These are phyloP conservation scores for Diadumene lineata DNA, from an alignment of 92 coral and sea anemone species.

Conservation along the genomic window DNA sequence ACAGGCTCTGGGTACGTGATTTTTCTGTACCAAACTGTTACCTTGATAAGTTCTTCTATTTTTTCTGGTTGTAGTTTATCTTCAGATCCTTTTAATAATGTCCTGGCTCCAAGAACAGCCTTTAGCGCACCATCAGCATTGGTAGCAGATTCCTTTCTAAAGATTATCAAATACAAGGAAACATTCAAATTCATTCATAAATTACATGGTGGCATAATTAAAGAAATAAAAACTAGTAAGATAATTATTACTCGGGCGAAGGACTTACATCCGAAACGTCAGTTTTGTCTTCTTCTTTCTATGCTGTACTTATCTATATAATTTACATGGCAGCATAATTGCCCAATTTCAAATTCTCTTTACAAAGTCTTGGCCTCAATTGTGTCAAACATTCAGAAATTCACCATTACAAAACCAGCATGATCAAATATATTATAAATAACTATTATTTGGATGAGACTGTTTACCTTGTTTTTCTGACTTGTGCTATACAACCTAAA, in stretches of 20 bases:
- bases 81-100: slow-evolving; percentile 7
- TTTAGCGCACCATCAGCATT: neutral
- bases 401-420: too few species aligned
- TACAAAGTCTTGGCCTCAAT: too few species aligned
- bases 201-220: neutral
- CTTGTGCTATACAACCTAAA: neutral
- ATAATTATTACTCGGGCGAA: neutral
- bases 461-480: slow-evolving; percentile 1
- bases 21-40: too few species aligned
- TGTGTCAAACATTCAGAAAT: neutral
- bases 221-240: neutral
- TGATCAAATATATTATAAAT: too few species aligned
- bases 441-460: neutral
- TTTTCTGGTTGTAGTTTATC: neutral
- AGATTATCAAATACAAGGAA: neutral
- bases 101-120: neutral
- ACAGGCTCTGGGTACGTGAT: too few species aligned
- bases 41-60: slow-evolving; percentile 5
- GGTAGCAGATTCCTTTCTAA: neutral
- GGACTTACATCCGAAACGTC: too few species aligned
- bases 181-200: neutral
- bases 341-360: too few species aligned
- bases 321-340: neutral
- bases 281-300: too few species aligned
- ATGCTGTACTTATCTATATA: too few species aligned